Evolutionary conservation across 2,888 invertebrate species (phyloP), one percentile per base, ranked within the genome.

Genomic region (Mythimna impura): DNA sequence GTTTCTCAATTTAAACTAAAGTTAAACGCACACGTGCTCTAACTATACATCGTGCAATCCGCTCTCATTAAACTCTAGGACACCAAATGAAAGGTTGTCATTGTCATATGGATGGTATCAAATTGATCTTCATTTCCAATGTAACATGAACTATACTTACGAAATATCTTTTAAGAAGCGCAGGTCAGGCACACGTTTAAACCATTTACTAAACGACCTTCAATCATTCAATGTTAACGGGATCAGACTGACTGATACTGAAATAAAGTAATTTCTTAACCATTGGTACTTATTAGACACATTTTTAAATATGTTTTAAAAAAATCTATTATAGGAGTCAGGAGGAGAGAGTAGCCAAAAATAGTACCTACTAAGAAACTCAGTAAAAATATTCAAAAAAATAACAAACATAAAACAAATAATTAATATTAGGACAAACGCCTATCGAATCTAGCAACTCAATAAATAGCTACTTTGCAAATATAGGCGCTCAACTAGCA

Each of bases 41-140:
- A 17, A 52, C 50, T 14, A 30, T 14, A 52, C 25, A 43, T 50
- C 5, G 67, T 80, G 62, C 40, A 40, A 66, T 12, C 70, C 22
- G 30, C 54, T 68, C 43, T 63, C 64, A 81, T 73, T 81, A 81
- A 66, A 22, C 60, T 78, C 78, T 78, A 78, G 73, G 75, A 71
- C 79, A 67, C 40, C 55, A 60, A 74, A 80, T 66, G 74, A 81
- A 67, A 72, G 72, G 72, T 71, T 66, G 1, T 5, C n/a, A 58
- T 71, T 69, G 79, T 65, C 66, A 65, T 70, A 52, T 9, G n/a
- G n/a, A 52, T 17, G 30, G n/a, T 50, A 55, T 71, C 57, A 69
- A 78, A 71, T 47, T 58, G 74, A 66, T 65, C 17, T 61, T 62
- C 65, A 70, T 60, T 61, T 63, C 67, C 74, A 79, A 52, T 63